Evolutionary conservation across 2,797 vertebrate species (phyloP), one percentile per base, ranked within the genome.

Genomic region (Tapera naevia): DNA sequence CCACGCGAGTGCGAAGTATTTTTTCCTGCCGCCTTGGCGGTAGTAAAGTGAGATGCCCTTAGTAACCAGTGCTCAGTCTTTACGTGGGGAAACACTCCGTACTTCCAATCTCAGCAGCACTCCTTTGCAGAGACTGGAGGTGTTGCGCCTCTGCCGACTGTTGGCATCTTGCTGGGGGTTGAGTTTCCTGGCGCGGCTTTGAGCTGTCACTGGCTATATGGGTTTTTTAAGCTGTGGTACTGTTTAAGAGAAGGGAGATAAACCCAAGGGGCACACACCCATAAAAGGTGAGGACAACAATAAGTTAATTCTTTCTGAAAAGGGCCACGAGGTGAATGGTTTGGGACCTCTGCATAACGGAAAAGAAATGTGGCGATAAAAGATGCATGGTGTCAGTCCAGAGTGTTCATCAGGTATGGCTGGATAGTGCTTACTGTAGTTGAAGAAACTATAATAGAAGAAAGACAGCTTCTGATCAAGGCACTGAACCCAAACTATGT

Each of bases 231-330:
- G 16, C 17, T 74, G 28, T 85, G 41, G 13, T 75, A 33, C 32
- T 72, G 23, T 67, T 89, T 35, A 33, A 39, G 13, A 60, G 50
- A 74, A 74, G 14, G n/a, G 41, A 88, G 33, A 76, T 80, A 28
- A 61, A 13, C 32, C 35, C 27, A 58, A 58, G 39, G 28, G 65
- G 9, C 35, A 41, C 0, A 0, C 6, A 43, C 9, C 16, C 48
- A 17, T 39, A 81, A 81, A 60, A 71, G 11, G 7, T 39, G 50
- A 72, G 37, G 35, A 43, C 50, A 81, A 60, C 17, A 18, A 7
- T 57, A 45, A 66, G 9, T 66, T 61, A 57, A 39, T 70, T 60
- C 53, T 67, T 71, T 83, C 30, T 51, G 19, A 89, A 87, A 89
- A 87, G 19, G 8, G 50, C 45, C 37, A 25, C 0, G 3, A 60